Evolutionary conservation across 2,113 vertebrate genomes (phyloP).

Genomic region (Oreocharis arfaki): DNA sequence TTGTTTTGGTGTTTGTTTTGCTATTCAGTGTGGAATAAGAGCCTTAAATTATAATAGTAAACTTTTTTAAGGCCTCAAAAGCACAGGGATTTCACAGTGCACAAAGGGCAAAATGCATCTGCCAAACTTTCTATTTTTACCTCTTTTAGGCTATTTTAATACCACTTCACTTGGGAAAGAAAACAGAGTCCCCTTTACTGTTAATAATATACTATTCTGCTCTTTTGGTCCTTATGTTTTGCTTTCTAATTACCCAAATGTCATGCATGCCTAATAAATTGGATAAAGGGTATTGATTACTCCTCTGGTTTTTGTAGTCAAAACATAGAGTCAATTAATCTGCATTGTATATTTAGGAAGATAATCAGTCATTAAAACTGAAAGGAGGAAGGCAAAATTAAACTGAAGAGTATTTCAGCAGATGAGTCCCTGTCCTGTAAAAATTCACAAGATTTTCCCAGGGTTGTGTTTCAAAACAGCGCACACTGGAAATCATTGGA

Average conservation of each 20-base stretch:
- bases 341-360: constrained; percentile 17
- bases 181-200: neutral
- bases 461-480: neutral
- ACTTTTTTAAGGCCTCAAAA: neutral
- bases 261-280: constrained; percentile 45
- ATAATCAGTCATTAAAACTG: constrained; percentile 21
- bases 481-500: neutral
- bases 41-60: neutral
- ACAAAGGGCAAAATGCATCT: neutral
- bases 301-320: neutral
- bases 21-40: neutral
- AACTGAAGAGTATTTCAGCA: neutral
- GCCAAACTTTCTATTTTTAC: constrained; percentile 34
- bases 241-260: constrained; percentile 52
- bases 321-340: constrained; percentile 31
- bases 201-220: neutral
- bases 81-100: neutral
- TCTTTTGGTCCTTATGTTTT: constrained; percentile 14
- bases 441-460: neutral
- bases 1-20: neutral
- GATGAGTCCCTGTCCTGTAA: neutral
- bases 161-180: constrained; percentile 19
- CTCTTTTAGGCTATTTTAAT: constrained; percentile 17
- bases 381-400: neutral
- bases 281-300: constrained; percentile 49